Conservation (phyloP, 2,113 vertebrate genomes). For the Oryzias javanicus region DNA sequence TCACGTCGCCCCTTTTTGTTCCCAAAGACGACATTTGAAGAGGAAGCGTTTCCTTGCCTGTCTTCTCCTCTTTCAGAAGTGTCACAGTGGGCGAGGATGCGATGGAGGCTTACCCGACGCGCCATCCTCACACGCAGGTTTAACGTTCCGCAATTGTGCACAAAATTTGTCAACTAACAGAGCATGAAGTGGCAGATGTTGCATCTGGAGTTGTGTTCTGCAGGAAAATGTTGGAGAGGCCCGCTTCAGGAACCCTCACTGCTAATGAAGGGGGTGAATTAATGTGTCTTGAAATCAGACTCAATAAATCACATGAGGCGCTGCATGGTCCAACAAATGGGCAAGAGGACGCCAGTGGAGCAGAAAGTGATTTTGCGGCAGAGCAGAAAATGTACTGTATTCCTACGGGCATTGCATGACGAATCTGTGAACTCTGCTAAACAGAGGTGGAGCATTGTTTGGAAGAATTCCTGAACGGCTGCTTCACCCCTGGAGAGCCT, state of each 20-base stretch:
- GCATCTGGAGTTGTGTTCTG: conserved; percentile 10
- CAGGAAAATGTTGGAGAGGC: conserved; percentile 9
- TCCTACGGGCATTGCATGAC: conserved; percentile 70
- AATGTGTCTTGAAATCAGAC: conserved; percentile 55
- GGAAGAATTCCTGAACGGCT: conserved; percentile 61
- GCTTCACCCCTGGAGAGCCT: conserved; percentile 33
- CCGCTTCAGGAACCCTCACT: conserved; percentile 17
- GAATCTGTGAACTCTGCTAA: conserved; percentile 65
- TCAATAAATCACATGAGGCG: conserved; percentile 55
- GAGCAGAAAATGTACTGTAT: conserved; percentile 71
- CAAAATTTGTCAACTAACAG: conserved; percentile 57
- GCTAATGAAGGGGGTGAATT: conserved; percentile 37
- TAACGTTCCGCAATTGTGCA: conserved; percentile 47
- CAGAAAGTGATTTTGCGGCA: conserved; percentile 61
- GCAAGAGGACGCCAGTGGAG: conserved; percentile 54
- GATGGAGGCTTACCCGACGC: conserved; percentile 53
- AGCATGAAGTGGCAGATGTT: conserved; percentile 37
- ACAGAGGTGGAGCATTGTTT: conserved; percentile 49
- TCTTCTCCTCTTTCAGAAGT: conserved; percentile 56
- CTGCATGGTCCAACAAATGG: conserved; percentile 46
- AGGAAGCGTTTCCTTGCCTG: conserved; percentile 39
- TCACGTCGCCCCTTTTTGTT: conserved; percentile 55
- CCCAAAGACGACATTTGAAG: conserved; percentile 55
- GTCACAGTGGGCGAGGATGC: conserved; percentile 68
- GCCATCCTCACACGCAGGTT: conserved; percentile 51